Percentiles rank a stretch among this genome's conserved stretches.
Conservation (phyloP, 1,140 invertebrate genomes). For the Nasonia vitripennis region DNA sequence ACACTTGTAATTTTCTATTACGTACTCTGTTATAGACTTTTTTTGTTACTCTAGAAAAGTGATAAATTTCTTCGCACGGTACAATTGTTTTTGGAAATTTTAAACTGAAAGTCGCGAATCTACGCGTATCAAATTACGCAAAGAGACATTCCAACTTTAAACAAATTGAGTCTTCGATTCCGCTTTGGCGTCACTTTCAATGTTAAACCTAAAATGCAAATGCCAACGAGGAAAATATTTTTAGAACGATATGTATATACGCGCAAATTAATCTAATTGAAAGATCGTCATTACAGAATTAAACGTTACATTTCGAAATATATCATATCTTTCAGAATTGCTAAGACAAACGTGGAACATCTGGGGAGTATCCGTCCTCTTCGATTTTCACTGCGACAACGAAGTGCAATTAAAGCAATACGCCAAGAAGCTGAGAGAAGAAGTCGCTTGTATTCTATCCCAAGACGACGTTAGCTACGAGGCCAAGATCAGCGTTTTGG, state of each 20-base stretch:
- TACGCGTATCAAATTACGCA: not conserved
- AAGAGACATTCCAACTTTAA: not conserved
- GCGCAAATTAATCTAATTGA: not conserved
- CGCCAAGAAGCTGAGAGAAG: conserved; percentile 66
- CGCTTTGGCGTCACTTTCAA: not conserved
- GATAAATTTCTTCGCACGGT: too few species aligned
- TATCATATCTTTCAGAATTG: conserved; percentile 52
- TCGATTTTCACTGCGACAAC: conserved; percentile 59
- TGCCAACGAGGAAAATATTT: not conserved
- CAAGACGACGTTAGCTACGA: conserved; percentile 64
- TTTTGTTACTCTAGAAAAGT: too few species aligned
- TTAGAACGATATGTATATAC: not conserved
- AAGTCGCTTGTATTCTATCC: conserved; percentile 60
- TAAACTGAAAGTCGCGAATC: not conserved
- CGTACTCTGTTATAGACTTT: too few species aligned
- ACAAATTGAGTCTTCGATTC: not conserved
- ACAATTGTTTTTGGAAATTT: too few species aligned
- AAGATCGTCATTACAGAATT: not conserved
- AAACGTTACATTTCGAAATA: not conserved
- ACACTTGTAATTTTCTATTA: not conserved
- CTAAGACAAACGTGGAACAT: conserved; percentile 66
- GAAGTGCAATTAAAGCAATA: conserved; percentile 65
- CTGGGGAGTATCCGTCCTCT: conserved; percentile 64
- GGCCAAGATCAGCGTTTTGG: conserved; percentile 57
- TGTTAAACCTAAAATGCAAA: not conserved